Conservation (phyloP, 2,113 vertebrate species). For the Carassius carassius region DNA sequence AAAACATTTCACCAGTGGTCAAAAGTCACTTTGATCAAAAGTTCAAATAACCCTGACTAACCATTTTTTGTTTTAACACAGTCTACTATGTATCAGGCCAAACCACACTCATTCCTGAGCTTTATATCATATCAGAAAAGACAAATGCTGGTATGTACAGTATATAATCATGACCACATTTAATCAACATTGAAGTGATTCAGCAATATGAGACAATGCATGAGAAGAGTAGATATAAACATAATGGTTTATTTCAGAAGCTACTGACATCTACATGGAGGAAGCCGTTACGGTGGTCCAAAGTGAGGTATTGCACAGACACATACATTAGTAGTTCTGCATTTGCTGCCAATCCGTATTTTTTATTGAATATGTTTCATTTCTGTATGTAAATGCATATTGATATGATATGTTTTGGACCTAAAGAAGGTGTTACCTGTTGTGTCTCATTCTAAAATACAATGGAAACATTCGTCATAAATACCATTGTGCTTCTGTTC, state of each 20-base stretch:
- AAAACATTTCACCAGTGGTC: too few species aligned
- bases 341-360: neutral
- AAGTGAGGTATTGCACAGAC: too few species aligned
- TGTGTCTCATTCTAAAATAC: slow-evolving; percentile 25
- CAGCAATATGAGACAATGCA: neutral
- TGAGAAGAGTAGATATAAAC: neutral
- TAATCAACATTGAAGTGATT: too few species aligned
- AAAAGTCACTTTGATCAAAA: too few species aligned
- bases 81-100: neutral
- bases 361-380: neutral
- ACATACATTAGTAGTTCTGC: neutral
- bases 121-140: neutral
- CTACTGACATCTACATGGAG: too few species aligned
- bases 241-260: neutral
- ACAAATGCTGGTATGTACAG: neutral
- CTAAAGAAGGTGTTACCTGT: neutral
- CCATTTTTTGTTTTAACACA: slow-evolving; percentile 21
- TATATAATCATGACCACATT: neutral
- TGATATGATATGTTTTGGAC: neutral
- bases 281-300: too few species aligned
- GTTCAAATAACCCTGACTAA: neutral
- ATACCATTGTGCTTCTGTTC: slow-evolving; percentile 27
- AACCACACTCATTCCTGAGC: neutral
- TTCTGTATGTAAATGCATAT: neutral
- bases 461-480: slow-evolving; percentile 50